Conservation (phyloP, 53 echinoderm and acorn worm species). For the Zoroaster sp. region DNA sequence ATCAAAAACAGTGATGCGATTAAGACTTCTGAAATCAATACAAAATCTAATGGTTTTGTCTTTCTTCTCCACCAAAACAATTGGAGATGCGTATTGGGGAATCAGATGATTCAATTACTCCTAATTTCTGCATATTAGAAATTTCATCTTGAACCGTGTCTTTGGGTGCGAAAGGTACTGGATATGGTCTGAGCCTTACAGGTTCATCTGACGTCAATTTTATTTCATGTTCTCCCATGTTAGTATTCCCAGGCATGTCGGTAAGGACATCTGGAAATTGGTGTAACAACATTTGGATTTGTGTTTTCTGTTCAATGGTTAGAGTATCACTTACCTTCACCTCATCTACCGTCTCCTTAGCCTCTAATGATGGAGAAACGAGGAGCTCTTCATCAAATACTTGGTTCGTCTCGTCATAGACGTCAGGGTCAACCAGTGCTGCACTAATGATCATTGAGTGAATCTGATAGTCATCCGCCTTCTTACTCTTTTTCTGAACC, state of each 20-base stretch:
- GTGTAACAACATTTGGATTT: neutral
- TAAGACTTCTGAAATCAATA: conserved; percentile 35
- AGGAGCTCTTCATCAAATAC: too few species aligned
- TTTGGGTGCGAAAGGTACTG: conserved; percentile 50
- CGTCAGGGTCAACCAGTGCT: neutral
- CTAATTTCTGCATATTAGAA: conserved; percentile 49
- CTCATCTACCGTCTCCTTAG: neutral
- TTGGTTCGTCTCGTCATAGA: too few species aligned
- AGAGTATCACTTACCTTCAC: neutral
- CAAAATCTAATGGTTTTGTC: conserved; percentile 53
- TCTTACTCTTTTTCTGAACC: neutral
- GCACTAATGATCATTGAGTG: neutral
- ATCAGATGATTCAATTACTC: conserved; percentile 57
- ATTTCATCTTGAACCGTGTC: conserved; percentile 50
- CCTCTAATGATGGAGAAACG: neutral
- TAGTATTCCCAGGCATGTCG: conserved; percentile 61
- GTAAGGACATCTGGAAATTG: conserved; percentile 60
- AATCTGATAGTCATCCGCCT: neutral
- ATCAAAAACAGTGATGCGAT: conserved; percentile 32
- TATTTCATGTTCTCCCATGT: conserved; percentile 51
- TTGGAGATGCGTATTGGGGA: conserved; percentile 65
- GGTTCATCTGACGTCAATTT: conserved; percentile 50
- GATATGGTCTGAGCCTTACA: conserved; percentile 42
- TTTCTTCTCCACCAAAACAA: conserved; percentile 56
- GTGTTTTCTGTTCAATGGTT: neutral